Percentiles rank a stretch among this genome's conserved stretches.
These are phyloP conservation scores for Agrochola macilenta DNA, from an alignment of 2,888 invertebrate species.

Conservation along the genomic window DNA sequence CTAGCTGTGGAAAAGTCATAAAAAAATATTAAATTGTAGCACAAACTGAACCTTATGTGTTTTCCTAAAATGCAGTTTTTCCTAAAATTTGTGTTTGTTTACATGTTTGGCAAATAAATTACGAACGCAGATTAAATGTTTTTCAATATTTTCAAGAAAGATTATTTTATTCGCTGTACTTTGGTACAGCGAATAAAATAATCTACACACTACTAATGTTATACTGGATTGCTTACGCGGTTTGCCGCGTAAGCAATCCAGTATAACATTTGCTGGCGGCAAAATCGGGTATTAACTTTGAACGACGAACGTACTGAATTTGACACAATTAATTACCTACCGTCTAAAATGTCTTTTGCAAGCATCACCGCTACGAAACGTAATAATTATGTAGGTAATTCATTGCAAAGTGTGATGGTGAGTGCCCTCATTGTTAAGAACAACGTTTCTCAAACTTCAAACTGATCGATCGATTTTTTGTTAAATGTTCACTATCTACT, in stretches of 20 bases:
- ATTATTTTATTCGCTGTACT: neutral
- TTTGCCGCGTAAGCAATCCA: neutral
- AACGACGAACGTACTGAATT: neutral
- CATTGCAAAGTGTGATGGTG: neutral
- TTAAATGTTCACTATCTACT: too few species aligned
- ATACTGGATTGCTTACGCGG: too few species aligned
- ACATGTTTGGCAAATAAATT: too few species aligned
- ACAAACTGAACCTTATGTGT: too few species aligned
- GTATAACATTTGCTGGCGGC: neutral
- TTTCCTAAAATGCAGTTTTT: too few species aligned
- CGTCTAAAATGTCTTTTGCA: slow-evolving; percentile 33
- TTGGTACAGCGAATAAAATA: too few species aligned
- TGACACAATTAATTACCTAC: slow-evolving; percentile 2
- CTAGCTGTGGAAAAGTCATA: too few species aligned
- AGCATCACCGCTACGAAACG: neutral
- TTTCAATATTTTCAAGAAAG: neutral
- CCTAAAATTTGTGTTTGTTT: too few species aligned
- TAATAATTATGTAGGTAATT: neutral
- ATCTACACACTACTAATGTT: too few species aligned
- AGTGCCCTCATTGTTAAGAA: too few species aligned
- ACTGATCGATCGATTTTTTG: neutral
- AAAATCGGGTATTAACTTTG: neutral
- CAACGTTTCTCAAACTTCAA: neutral
- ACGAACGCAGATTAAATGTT: neutral
- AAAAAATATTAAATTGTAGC: too few species aligned